phyloP scores from a whole-genome alignment of 2,797 vertebrate genomes.

The Perodicticus potto region DNA sequence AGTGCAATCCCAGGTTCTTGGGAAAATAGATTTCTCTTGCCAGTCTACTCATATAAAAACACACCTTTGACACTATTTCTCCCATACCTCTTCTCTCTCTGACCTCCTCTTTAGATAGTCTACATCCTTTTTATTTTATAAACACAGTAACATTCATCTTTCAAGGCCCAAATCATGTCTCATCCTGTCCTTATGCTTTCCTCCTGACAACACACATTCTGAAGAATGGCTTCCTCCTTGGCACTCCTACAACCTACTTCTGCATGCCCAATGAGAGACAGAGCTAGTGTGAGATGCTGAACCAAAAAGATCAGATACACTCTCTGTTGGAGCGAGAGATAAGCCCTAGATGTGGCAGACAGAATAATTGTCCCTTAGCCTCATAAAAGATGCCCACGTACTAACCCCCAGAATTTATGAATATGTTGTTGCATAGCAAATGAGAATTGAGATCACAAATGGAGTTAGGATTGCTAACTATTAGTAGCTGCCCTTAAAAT shows the following conservation, averaged over 20 bases:
- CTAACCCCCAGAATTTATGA: not conserved
- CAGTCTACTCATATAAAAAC: not conserved
- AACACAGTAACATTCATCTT: conserved; percentile 5
- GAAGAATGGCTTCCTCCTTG: not conserved
- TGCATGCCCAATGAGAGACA: not conserved
- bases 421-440: not conserved
- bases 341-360: not conserved
- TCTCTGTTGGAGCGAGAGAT: not conserved
- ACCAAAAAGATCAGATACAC: not conserved
- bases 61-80: not conserved
- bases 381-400: not conserved
- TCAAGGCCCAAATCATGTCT: not conserved
- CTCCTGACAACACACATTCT: not conserved
- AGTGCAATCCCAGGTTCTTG: not conserved
- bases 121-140: not conserved
- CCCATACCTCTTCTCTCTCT: not conserved
- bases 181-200: not conserved
- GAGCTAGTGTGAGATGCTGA: not conserved
- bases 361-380: not conserved
- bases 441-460: not conserved
- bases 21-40: not conserved
- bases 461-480: not conserved
- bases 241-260: not conserved
- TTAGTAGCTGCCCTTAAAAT: not conserved
- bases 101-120: not conserved